Base-by-base conservation (phyloP, 35 echinoderm and acorn worm species). In the Apostichopus californicus region DNA sequence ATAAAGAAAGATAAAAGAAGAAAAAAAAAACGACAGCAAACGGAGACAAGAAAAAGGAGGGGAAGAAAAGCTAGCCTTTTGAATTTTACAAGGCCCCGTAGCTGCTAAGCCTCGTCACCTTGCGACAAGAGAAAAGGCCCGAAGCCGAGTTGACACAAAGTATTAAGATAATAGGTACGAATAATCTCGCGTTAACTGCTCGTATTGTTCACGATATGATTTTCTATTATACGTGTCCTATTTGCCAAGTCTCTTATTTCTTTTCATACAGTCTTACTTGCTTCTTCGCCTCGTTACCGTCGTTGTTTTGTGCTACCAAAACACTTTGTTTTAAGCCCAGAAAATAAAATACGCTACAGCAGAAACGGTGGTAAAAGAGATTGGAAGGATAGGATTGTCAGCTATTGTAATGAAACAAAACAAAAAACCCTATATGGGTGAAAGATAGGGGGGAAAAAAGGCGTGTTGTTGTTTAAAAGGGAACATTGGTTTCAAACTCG, bases 131-230 rank as follows among this genome's bases (percentile, higher is more conserved):
- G 46, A 73, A 53, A 89, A 64, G 86, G 86, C 86, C 86, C 64
- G 24, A 54, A 89, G 86, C 86, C 13, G 15, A 89, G 63, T 89
- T 89, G 20, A 72, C 86, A 72, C 61, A 89, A 89, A 89, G 86
- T 89, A 89, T 89, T 89, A 89, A 89, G 60, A 89, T 89, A 89
- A 89, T 73, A 52, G 5, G 61, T 11, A 22, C 68, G 34, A 89
- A 89, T 89, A 61, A 72, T 89, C 86, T 46, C 86, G 9, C 52
- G n/a, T 57, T 89, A 28, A 72, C 86, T 54, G 72, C 23, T 5
- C 57, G 7, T 20, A 89, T 89, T 89, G 86, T 60, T 89, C 61
- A 9, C 13, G 63, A 54, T 89, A 9, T 73, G 68, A 89, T 72
- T 82, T 71, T 54, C 86, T 89, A 28, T 66, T 71, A 73, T 82